Percentiles rank a stretch among this genome's conserved stretches.
phyloP scores from a whole-genome alignment of 2,113 vertebrate genomes.

The Ophiodon elongatus region DNA sequence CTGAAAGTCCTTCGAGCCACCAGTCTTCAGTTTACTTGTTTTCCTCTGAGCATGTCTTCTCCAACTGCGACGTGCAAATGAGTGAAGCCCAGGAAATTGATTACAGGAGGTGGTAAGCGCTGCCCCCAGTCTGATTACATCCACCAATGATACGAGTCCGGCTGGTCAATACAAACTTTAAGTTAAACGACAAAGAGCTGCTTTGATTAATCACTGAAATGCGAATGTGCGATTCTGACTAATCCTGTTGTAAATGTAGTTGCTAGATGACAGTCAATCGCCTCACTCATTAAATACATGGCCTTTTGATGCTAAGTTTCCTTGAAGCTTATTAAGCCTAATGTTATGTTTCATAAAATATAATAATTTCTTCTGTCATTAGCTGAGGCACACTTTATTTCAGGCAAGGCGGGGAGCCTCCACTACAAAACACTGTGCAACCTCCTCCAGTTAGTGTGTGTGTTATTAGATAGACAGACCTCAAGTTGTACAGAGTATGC shows the following conservation, averaged over 20 bases:
- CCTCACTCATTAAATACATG: neutral
- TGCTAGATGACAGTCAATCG: neutral
- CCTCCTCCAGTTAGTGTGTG: neutral
- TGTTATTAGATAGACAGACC: slow-evolving; percentile 19
- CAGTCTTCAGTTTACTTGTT: neutral
- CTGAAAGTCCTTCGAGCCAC: neutral
- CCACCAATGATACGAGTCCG: slow-evolving; percentile 17
- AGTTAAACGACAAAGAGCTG: slow-evolving; percentile 16
- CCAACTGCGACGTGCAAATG: slow-evolving; percentile 21
- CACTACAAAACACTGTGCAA: slow-evolving; percentile 9
- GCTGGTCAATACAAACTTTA: slow-evolving; percentile 10
- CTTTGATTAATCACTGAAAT: neutral
- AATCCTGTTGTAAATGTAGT: slow-evolving; percentile 1
- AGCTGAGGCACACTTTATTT: slow-evolving; percentile 6
- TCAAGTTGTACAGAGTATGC: slow-evolving; percentile 6
- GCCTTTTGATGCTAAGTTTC: neutral
- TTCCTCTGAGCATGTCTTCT: slow-evolving; percentile 1
- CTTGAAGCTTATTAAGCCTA: neutral
- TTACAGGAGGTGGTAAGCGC: neutral
- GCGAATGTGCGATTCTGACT: neutral
- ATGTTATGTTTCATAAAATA: slow-evolving; percentile 20
- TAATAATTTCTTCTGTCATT: neutral
- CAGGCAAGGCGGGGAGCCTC: neutral
- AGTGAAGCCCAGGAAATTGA: slow-evolving; percentile 11
- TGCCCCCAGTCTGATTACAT: slow-evolving; percentile 7